Conservation (phyloP, 2,113 vertebrate genomes). For the Eulemur macaco region DNA sequence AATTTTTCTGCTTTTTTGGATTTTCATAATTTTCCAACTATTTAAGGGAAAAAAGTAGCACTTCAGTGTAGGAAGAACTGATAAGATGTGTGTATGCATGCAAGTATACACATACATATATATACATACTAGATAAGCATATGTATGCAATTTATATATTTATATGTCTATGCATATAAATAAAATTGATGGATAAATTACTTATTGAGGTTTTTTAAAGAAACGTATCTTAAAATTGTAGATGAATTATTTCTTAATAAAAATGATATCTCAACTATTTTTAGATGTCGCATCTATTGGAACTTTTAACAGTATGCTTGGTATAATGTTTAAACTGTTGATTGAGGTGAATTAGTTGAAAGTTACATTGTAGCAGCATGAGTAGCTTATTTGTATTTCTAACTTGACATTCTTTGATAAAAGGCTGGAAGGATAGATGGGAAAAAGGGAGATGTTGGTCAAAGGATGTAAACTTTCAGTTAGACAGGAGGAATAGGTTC, state of each 20-base stretch:
- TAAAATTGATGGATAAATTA: background rate
- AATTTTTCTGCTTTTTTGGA: background rate
- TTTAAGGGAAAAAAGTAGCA: background rate
- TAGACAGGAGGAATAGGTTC: background rate
- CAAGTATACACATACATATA: background rate
- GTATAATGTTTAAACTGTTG: slow-evolving; percentile 39
- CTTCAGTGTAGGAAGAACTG: background rate
- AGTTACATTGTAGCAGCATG: background rate
- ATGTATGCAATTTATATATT: background rate
- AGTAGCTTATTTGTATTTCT: slow-evolving; percentile 35
- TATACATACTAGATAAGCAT: background rate
- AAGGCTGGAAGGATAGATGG: background rate
- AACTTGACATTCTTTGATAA: background rate
- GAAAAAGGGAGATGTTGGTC: background rate
- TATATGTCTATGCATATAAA: background rate
- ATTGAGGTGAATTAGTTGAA: background rate
- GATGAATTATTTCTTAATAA: slow-evolving; percentile 2
- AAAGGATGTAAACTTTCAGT: background rate
- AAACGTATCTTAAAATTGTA: slow-evolving; percentile 14
- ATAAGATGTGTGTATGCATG: background rate
- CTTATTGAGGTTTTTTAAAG: background rate
- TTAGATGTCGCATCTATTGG: background rate
- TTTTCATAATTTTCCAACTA: slow-evolving; percentile 22
- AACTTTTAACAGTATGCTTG: slow-evolving; percentile 17
- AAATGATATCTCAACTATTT: slow-evolving; percentile 29